A percentile compares a stretch with the other conserved stretches of the same genome.
These are phyloP conservation scores for Cosmopolites sordidus DNA, from an alignment of 2,888 invertebrate genomes.

Conservation along the genomic window DNA sequence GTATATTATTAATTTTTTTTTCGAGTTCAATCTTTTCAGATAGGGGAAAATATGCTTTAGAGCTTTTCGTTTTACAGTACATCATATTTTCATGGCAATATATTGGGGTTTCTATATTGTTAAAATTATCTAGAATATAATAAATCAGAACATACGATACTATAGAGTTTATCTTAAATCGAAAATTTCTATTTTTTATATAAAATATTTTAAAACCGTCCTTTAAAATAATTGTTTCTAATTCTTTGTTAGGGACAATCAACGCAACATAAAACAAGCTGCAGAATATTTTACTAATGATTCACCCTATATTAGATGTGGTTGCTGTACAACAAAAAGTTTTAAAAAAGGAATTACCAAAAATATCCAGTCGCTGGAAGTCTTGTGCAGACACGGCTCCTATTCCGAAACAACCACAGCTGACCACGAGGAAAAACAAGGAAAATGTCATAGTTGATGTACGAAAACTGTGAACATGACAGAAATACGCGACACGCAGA, in stretches of 20 bases:
- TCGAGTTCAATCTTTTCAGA: too few relatives aligned
- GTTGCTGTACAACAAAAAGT: too few relatives aligned
- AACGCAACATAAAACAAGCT: too few relatives aligned
- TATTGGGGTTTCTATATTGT: conserved; percentile 16
- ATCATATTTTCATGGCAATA: conserved; percentile 19
- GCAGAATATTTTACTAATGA: too few relatives aligned
- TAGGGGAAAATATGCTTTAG: not conserved
- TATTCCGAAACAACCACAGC: conserved; percentile 3
- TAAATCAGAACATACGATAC: conserved; percentile 9
- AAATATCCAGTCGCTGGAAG: not conserved
- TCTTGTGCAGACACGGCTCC: not conserved
- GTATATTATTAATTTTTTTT: too few relatives aligned
- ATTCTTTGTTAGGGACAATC: too few relatives aligned
- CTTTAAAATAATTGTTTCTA: too few relatives aligned
- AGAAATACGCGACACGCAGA: not conserved
- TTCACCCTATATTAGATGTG: too few relatives aligned
- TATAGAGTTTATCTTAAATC: too few relatives aligned
- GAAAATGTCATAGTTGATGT: conserved; percentile 5
- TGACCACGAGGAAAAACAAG: conserved; percentile 6
- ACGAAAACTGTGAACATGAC: conserved; percentile 7
- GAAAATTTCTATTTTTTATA: too few relatives aligned
- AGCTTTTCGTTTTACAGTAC: conserved; percentile 13
- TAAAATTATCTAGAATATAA: conserved; percentile 23
- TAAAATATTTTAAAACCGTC: too few relatives aligned
- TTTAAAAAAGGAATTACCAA: not conserved